phyloP scores from a whole-genome alignment of 2,797 vertebrate genomes.

The Sebastes trivittatus region DNA sequence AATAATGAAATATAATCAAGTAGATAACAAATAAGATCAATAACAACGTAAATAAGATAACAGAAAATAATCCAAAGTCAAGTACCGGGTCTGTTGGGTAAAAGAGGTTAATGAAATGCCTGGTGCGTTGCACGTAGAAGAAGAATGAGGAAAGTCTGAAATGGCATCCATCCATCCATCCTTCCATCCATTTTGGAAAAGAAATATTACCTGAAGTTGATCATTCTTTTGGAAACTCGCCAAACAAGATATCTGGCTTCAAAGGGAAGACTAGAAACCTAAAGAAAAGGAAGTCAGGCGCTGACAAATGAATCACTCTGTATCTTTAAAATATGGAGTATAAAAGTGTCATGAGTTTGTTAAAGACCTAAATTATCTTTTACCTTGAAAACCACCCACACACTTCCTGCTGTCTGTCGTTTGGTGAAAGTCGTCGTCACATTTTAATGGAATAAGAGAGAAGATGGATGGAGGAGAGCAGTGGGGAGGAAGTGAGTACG shows the following conservation, averaged over 20 bases:
- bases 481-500: background rate
- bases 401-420: background rate
- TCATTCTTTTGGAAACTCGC: background rate
- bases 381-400: background rate
- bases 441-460: conserved; percentile 2
- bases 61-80: no score
- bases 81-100: no score
- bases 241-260: background rate
- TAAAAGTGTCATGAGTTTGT: conserved; percentile 13
- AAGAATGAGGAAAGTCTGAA: no score
- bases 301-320: background rate
- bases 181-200: background rate
- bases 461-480: background rate
- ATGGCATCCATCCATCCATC: no score
- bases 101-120: no score
- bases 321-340: background rate
- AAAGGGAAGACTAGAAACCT: background rate
- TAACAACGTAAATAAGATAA: no score
- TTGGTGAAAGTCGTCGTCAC: background rate
- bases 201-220: background rate
- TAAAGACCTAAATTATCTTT: background rate
- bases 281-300: background rate
- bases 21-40: no score
- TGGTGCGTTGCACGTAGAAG: no score
- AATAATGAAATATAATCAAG: no score